These are phyloP conservation scores for Rhopilema esculentum DNA, from an alignment of 30 jellyfish, hydroid and myxozoan species.

Conservation along the genomic window DNA sequence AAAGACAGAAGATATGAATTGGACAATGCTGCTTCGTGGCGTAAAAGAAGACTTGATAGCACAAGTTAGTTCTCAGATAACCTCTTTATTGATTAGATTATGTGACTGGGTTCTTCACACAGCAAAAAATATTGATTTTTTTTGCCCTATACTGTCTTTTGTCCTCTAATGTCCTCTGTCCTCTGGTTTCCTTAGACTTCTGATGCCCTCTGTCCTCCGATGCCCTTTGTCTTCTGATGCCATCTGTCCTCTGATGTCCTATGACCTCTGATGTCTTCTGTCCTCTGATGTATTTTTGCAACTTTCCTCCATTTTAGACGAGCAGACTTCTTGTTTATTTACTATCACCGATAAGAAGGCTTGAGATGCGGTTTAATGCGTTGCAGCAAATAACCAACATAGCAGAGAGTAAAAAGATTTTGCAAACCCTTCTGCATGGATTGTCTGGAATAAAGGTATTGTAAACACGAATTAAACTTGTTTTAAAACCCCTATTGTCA, in stretches of 20 bases:
- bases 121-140: no score
- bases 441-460: slow-evolving; percentile 80
- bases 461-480: no score
- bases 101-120: not conserved
- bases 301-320: slow-evolving; percentile 42
- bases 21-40: slow-evolving; percentile 73
- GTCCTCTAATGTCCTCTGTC: no score
- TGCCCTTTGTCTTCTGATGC: no score
- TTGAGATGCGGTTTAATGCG: slow-evolving; percentile 79
- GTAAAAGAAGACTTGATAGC: slow-evolving; percentile 80
- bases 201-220: no score
- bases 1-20: slow-evolving; percentile 43
- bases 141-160: no score
- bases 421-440: slow-evolving; percentile 72
- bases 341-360: slow-evolving; percentile 81
- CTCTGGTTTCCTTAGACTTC: no score
- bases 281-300: not conserved
- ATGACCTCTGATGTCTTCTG: no score
- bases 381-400: slow-evolving; percentile 30
- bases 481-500: not conserved
- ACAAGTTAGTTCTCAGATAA: slow-evolving; percentile 66
- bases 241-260: no score
- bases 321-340: slow-evolving; percentile 61
- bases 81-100: not conserved
- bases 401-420: slow-evolving; percentile 45